Evolutionary conservation across 2,113 vertebrate genomes (phyloP), one percentile per base, ranked within the genome.

Genomic region (Pelusios castaneus): DNA sequence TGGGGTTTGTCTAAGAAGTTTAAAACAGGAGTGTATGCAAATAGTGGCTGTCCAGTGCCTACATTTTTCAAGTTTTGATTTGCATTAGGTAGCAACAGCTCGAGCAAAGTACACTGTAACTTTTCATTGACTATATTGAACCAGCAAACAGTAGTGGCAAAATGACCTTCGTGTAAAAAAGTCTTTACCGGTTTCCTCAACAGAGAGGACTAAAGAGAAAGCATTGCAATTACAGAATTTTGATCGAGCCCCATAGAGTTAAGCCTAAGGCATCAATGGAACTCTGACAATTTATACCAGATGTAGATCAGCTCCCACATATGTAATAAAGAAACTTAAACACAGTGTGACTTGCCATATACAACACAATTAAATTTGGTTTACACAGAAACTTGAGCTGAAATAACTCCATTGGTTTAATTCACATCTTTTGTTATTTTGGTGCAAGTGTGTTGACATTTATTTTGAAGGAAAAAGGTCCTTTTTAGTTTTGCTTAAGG

Each of bases 221-320:
- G 88, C 88, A 87, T 90, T 29, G 10, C 91, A 3, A 6, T 2
- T 76, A 73, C 3, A 93, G 78, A 94, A 95, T 45, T 85, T 75
- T 84, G 82, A 63, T 89, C 89, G 94, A 21, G 38, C 70, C 94
- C 82, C 85, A 85, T 27, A 25, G 84, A 84, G 87, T 87, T 87
- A 88, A 54, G 94, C 10, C 3, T 79, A 67, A 83, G 22, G 73
- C 22, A 22, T 21, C 63, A 38, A 38, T n/a, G 16, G 63, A 67
- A 34, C 31, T 17, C 60, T 34, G 7, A 63, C 31, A 63, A 17
- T 34, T 34, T 13, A 63, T 17, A 41, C n/a, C 21, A 41, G 10
- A 41, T 41, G 38, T 41, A 75, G 41, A 75, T 25, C 22, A 43
- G 5, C 19, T 43, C 5, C 41, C 70, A 45, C 93, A 93, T 85